Evolutionary conservation across 1,140 invertebrate genomes (phyloP).

Genomic region (Mactra quadrangularis): DNA sequence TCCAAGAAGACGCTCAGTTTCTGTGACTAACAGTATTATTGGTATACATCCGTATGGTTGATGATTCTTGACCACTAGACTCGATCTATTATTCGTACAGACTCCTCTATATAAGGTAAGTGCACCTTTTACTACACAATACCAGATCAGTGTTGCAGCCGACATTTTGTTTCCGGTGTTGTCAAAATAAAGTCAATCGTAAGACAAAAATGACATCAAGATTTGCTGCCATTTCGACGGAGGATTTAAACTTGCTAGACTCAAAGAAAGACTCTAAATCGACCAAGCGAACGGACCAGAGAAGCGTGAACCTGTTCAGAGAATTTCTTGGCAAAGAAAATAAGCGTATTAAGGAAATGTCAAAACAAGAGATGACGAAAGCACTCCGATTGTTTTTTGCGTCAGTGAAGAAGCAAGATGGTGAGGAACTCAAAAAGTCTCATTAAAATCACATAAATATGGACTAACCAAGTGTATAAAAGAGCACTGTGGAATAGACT

Average conservation of each 20-base stretch:
- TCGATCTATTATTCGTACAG: too few relatives aligned
- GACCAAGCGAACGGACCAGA: not conserved
- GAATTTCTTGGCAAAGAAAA: slow-evolving; percentile 7
- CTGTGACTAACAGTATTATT: too few relatives aligned
- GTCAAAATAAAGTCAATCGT: too few relatives aligned
- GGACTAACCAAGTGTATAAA: not conserved
- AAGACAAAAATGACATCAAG: too few relatives aligned
- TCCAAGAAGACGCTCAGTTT: too few relatives aligned
- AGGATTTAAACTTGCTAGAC: too few relatives aligned
- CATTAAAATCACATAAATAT: slow-evolving; percentile 3
- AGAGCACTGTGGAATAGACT: not conserved
- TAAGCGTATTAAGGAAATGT: too few relatives aligned
- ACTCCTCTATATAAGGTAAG: not conserved
- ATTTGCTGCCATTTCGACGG: too few relatives aligned
- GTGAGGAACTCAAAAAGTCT: not conserved
- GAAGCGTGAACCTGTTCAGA: not conserved
- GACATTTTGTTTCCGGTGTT: too few relatives aligned
- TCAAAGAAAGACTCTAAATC: too few relatives aligned
- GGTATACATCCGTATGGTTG: not conserved
- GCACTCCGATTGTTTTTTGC: not conserved
- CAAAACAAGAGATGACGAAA: not conserved
- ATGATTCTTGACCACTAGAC: not conserved
- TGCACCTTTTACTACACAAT: too few relatives aligned
- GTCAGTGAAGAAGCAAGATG: not conserved
- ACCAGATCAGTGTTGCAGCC: too few relatives aligned